phyloP scores from a whole-genome alignment of 2,113 vertebrate genomes.

The Cynopterus brachyotis region DNA sequence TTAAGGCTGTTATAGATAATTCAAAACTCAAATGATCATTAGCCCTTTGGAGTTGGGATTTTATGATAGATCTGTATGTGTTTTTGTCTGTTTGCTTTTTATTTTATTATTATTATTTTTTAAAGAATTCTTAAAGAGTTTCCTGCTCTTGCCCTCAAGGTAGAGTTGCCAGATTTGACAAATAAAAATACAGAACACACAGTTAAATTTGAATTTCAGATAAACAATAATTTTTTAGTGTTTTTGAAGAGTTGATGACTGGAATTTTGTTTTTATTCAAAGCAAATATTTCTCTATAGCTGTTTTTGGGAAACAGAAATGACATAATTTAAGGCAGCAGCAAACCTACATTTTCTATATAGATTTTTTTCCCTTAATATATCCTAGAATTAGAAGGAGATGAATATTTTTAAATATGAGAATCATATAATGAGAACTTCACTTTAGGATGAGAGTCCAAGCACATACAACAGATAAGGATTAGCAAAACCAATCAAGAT shows the following conservation, averaged over 20 bases:
- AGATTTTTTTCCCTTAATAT: neutral
- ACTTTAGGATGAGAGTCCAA: neutral
- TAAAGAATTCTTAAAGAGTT: neutral
- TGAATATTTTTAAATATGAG: neutral
- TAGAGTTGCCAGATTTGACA: neutral
- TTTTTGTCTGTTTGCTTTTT: neutral
- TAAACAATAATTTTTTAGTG: neutral
- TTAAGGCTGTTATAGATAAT: neutral
- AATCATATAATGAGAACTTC: neutral
- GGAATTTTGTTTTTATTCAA: neutral
- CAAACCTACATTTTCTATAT: neutral
- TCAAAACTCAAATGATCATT: neutral
- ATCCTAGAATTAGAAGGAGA: neutral
- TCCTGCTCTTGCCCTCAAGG: neutral
- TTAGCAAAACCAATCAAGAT: neutral
- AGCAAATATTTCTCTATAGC: neutral
- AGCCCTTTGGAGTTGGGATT: neutral
- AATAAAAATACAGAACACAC: neutral
- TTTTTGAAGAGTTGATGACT: neutral
- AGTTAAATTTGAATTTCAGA: neutral
- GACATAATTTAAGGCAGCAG: constrained; percentile 10
- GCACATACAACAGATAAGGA: neutral
- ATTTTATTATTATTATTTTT: neutral
- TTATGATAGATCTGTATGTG: neutral
- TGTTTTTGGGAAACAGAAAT: neutral